phyloP scores from a whole-genome alignment of 2,113 vertebrate genomes.

The Tetrao urogallus region DNA sequence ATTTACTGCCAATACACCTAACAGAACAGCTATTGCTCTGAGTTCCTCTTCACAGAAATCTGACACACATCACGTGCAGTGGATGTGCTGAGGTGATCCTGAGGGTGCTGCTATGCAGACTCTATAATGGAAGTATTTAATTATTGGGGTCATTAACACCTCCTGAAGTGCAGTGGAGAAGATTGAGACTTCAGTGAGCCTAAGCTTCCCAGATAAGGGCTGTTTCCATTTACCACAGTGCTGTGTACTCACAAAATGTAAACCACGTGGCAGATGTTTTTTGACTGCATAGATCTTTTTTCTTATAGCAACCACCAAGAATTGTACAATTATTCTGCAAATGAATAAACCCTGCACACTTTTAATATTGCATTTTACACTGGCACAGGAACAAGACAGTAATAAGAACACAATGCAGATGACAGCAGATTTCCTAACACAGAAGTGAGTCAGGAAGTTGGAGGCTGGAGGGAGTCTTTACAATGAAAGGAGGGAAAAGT shows the following conservation, averaged over 20 bases:
- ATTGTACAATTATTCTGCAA: not conserved
- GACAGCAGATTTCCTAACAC: not conserved
- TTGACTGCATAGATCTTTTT: rapidly evolving
- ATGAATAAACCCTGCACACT: not conserved
- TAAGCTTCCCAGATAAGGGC: not conserved
- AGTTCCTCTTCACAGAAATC: not conserved
- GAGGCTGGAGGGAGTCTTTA: not conserved
- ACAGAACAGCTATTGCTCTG: not conserved
- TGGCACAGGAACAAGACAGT: not conserved
- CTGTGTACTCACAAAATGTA: not conserved
- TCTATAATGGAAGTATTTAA: slow-evolving; percentile 14
- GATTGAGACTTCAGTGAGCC: not conserved
- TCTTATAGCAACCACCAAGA: not conserved
- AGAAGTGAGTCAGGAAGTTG: not conserved
- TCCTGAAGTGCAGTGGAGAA: slow-evolving; percentile 32
- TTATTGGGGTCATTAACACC: slow-evolving; percentile 64
- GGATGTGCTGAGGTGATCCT: slow-evolving; percentile 34
- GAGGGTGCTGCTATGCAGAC: slow-evolving; percentile 4
- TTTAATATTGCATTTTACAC: not conserved
- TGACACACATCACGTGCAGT: not conserved
- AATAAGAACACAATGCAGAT: not conserved
- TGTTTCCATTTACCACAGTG: slow-evolving; percentile 36
- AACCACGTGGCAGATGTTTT: not conserved
- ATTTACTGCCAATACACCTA: not conserved
- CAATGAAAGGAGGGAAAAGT: not conserved